Evolutionary conservation across 2,113 vertebrate genomes (phyloP).

Genomic region (Hoplias malabaricus): DNA sequence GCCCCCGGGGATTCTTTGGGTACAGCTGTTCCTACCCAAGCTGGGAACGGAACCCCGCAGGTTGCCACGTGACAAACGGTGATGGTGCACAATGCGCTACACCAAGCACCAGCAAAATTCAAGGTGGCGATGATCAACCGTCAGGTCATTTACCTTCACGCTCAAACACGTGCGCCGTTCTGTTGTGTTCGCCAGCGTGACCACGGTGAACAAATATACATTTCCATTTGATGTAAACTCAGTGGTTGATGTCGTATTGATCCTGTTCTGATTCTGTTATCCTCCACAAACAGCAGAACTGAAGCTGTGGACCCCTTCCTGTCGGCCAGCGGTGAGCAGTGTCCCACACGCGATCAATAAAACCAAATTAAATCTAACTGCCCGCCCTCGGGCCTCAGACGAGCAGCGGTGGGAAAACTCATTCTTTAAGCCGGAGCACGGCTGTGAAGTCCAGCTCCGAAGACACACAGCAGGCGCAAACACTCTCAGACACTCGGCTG

Average conservation of each 20-base stretch:
- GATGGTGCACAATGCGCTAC: too few species aligned
- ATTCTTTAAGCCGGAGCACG: background rate
- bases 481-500: background rate
- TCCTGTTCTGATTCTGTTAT: background rate
- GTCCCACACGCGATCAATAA: conserved; percentile 26
- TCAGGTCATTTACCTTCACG: too few species aligned
- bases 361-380: conserved; percentile 28
- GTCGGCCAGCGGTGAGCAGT: background rate
- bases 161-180: background rate
- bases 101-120: too few species aligned
- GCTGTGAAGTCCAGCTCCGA: background rate
- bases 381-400: conserved; percentile 9
- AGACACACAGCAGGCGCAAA: background rate
- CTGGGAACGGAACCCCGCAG: too few species aligned
- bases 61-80: too few species aligned
- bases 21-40: too few species aligned
- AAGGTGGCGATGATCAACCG: too few species aligned
- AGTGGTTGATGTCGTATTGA: background rate
- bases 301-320: background rate
- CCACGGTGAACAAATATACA: background rate
- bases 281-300: background rate
- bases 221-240: background rate
- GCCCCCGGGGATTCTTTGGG: too few species aligned
- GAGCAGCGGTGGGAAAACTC: background rate
- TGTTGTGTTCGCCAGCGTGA: background rate